These are phyloP conservation scores for Altica lythri DNA, from an alignment of 2,888 invertebrate species.

Conservation along the genomic window DNA sequence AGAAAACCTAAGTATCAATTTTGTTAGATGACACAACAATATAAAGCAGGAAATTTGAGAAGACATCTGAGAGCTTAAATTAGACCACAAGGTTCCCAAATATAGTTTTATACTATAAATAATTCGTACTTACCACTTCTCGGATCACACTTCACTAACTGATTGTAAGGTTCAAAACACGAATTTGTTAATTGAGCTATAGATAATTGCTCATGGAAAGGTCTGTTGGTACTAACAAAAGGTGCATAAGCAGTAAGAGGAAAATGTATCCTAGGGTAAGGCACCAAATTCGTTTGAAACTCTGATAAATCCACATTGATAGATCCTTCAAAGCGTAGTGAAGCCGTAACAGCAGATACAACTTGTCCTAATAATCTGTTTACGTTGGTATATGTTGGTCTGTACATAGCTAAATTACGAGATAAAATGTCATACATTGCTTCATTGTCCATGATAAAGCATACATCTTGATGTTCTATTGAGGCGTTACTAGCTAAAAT, in stretches of 20 bases:
- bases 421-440: conserved; percentile 78
- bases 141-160: conserved; percentile 81
- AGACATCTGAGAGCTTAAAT: too few species aligned
- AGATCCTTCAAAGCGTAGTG: conserved; percentile 71
- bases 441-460: conserved; percentile 77
- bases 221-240: conserved; percentile 66
- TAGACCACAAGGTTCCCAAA: too few species aligned
- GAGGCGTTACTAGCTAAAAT: conserved; percentile 71
- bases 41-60: too few species aligned
- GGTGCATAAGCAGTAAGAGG: conserved; percentile 80
- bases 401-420: conserved; percentile 71
- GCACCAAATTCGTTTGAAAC: conserved; percentile 80
- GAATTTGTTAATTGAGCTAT: conserved; percentile 75
- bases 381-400: conserved; percentile 85
- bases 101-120: too few species aligned
- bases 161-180: conserved; percentile 81
- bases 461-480: conserved; percentile 71
- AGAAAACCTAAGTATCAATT: too few species aligned
- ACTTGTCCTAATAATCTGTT: conserved; percentile 78
- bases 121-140: conserved; percentile 63
- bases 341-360: conserved; percentile 71
- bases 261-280: conserved; percentile 87
- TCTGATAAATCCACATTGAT: conserved; percentile 72
- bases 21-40: too few species aligned
- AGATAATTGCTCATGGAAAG: conserved; percentile 66